Evolutionary conservation across 1,140 invertebrate genomes (phyloP), one percentile per base, ranked within the genome.

Genomic region (Dinothrombium tinctorium): DNA sequence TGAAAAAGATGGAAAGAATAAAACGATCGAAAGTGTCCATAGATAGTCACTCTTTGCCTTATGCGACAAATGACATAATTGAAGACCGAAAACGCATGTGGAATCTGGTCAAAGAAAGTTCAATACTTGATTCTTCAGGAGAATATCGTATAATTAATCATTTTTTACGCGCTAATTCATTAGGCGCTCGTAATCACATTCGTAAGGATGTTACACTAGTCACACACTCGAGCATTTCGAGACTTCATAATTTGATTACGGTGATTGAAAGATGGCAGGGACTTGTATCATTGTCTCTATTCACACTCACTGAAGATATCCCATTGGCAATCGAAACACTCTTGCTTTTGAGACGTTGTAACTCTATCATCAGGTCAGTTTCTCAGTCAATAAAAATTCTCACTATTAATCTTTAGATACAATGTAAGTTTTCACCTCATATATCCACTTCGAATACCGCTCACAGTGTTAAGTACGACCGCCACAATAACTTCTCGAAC

Each of bases 201-300:
- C 39, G 46, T 20, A 47, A 54, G 11, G 59, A 60, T 46, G 47
- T 63, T 6, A 53, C 55, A 26, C 32, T 67, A 12, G 61, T 63
- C 19, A 62, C 59, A 4, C 65, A 68, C 23, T 56, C 59, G 23
- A 62, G 63, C 9, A 48, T 55, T 9, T 56, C 63, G 44, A 55
- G 63, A 49, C 47, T 68, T 4, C 44, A 59, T 40, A 47, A 63
- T 37, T 40, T 66, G 3, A 45, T 53, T 20, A 47, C 55, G n/a
- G 37, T 66, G 9, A 48, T 52, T 14, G 11, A 25, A n/a, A 22
- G 23, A 26, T 39, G 37, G 37, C 44, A 56, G 19, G 66, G 66
- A 2, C 65, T 65, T 2, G 51, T 69, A 7, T 68, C 66, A 4
- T 54, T 69, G 3, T 56, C 64, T 6, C 56, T 70, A 4, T 70